Base-by-base conservation (phyloP, 2,113 vertebrate genomes). In the Saccopteryx bilineata region DNA sequence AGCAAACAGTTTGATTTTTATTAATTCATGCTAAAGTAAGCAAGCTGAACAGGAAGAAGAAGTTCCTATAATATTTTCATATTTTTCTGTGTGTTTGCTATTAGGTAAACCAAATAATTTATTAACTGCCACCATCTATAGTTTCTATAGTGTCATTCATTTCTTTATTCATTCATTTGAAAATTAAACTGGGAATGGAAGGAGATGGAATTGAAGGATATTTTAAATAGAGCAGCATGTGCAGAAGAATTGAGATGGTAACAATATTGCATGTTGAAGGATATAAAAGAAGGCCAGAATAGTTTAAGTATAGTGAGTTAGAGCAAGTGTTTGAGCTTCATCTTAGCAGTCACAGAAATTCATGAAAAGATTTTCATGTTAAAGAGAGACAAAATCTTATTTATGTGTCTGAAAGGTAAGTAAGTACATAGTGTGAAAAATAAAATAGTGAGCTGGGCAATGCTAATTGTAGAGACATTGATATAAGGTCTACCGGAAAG, bases 101-200 rank as follows among this genome's bases (percentile, higher is more conserved):
- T 81, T 87, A 71, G 5, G 33, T 91, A 14, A 96, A 81, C 17
- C 60, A 84, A 90, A 94, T 12, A 69, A 91, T 90, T 90, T 90
- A 5, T 21, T 72, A 89, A 74, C 52, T 75, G 52, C n/a, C 68
- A 58, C 17, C 54, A 78, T 93, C 19, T 9, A 48, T 81, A 89
- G 19, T 80, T 94, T 65, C 31, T 8, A 5, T 39, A 79, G 12
- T 52, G 23, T 78, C 50, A 46, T 78, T 54, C 17, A 39, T 93
- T 75, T 56, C 50, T 66, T 75, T 46, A 21, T 82, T 88, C 39
- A 15, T 78, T 93, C 58, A 28, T 46, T 80, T 66, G 26, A 91
- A 66, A 69, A 79, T 90, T 69, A n/a, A 90, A 61, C 28, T 69
- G 4, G 65, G 52, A 71, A 13, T 71, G 4, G 33, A 68, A 3